A percentile compares a stretch with the other conserved stretches of the same genome.
Evolutionary conservation across 2,113 vertebrate species (phyloP).

Genomic region (Nothobranchius furzeri): DNA sequence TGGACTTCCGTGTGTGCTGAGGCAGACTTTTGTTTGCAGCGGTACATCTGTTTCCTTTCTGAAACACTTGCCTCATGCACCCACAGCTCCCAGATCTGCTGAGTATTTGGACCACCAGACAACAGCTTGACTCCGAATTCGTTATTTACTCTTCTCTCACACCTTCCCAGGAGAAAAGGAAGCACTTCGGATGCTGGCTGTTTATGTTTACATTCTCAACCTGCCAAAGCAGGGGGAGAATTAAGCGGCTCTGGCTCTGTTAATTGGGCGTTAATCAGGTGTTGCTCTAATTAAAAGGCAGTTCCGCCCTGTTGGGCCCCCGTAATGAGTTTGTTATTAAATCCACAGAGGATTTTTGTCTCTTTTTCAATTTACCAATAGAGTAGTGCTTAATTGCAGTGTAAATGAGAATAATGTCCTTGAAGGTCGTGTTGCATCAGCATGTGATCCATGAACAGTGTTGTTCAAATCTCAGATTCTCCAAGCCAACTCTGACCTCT

Average conservation of each 20-base stretch:
- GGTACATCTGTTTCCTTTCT: slow-evolving; percentile 27
- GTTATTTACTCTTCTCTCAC: slow-evolving; percentile 60
- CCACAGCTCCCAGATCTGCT: slow-evolving; percentile 18
- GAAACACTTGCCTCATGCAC: slow-evolving; percentile 23
- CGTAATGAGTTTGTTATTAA: slow-evolving; percentile 84
- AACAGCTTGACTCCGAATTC: slow-evolving; percentile 48
- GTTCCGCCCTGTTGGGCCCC: slow-evolving; percentile 78
- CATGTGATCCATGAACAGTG: slow-evolving; percentile 41
- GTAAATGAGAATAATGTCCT: slow-evolving; percentile 75
- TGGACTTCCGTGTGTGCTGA: slow-evolving; percentile 26
- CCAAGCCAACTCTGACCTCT: slow-evolving; percentile 9
- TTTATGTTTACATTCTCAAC: slow-evolving; percentile 69
- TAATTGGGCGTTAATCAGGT: slow-evolving; percentile 83
- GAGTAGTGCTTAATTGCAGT: slow-evolving; percentile 76
- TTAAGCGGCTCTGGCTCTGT: slow-evolving; percentile 73
- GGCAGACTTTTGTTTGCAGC: slow-evolving; percentile 17
- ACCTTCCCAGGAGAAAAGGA: slow-evolving; percentile 53
- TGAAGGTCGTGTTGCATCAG: slow-evolving; percentile 72
- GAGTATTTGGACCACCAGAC: slow-evolving; percentile 51
- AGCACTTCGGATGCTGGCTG: slow-evolving; percentile 43
- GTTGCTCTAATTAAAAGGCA: slow-evolving; percentile 83
- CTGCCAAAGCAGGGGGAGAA: slow-evolving; percentile 71
- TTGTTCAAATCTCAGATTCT: slow-evolving; percentile 35
- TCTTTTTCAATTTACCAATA: slow-evolving; percentile 80
- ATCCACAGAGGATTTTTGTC: slow-evolving; percentile 77